Percentiles rank a stretch among this genome's conserved stretches.
phyloP scores from a whole-genome alignment of 2,888 invertebrate genomes.

The Philonicus albiceps region DNA sequence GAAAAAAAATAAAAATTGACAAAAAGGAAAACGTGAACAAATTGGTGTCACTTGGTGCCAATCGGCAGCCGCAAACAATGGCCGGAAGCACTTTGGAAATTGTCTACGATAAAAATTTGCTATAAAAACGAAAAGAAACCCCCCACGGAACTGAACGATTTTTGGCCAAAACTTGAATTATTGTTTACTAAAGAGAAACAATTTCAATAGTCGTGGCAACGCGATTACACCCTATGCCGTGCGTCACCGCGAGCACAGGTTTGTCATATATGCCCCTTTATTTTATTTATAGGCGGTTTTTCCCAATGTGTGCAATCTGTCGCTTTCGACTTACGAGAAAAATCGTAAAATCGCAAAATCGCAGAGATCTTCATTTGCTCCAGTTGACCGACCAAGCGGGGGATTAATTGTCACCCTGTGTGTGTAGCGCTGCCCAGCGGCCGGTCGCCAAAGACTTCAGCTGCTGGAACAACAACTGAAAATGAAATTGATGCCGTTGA shows the following conservation, averaged over 20 bases:
- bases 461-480: not conserved
- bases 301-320: not conserved
- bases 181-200: constrained; percentile 35
- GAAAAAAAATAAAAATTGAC: not conserved
- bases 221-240: not conserved
- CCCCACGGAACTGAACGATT: not conserved
- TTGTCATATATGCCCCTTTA: not conserved
- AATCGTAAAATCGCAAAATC: not conserved
- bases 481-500: not conserved
- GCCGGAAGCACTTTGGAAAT: constrained; percentile 29
- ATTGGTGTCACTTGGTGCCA: constrained; percentile 38
- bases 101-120: constrained; percentile 15
- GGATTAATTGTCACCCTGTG: not conserved
- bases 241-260: not conserved
- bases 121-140: constrained; percentile 17
- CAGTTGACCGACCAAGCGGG: not conserved
- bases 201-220: constrained; percentile 13
- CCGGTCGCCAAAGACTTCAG: not conserved
- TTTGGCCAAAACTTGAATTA: not conserved
- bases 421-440: not conserved
- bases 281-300: not conserved
- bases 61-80: constrained; percentile 29
- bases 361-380: not conserved
- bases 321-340: not conserved
- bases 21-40: not conserved